A percentile compares a stretch with the other conserved stretches of the same genome.
These are phyloP conservation scores for Andrena hattorfiana DNA, from an alignment of 2,888 invertebrate genomes.

Conservation along the genomic window DNA sequence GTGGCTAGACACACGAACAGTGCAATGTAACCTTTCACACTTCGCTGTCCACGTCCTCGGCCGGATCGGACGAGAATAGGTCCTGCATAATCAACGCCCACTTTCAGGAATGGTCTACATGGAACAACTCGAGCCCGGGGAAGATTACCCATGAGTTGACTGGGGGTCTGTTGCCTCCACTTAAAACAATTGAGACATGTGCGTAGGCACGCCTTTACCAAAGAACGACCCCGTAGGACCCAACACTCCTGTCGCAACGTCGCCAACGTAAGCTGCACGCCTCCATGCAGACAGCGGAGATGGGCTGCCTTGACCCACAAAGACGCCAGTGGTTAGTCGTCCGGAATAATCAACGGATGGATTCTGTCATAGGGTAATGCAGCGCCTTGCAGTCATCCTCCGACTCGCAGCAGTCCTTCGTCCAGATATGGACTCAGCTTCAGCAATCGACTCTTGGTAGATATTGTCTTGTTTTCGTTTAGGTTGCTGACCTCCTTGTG, in stretches of 20 bases:
- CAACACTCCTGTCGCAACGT: neutral
- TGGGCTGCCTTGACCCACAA: neutral
- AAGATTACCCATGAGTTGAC: neutral
- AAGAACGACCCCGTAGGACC: neutral
- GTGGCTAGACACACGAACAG: too few relatives aligned
- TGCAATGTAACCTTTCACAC: neutral
- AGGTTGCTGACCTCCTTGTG: neutral
- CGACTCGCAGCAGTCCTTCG: neutral
- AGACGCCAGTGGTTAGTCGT: neutral
- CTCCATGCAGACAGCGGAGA: neutral
- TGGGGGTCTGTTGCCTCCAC: too few relatives aligned
- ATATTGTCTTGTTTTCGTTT: too few relatives aligned
- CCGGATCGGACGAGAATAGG: neutral
- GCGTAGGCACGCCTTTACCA: neutral
- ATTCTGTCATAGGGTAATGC: neutral
- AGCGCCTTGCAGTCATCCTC: neutral
- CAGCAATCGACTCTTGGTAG: neutral
- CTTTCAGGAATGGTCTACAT: too few relatives aligned
- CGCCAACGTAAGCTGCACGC: neutral
- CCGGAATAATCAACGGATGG: neutral
- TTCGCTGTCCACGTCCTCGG: neutral
- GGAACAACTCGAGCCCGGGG: too few relatives aligned
- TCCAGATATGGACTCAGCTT: conserved; percentile 3
- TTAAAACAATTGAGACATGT: neutral
- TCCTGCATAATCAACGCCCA: too few relatives aligned